Evolutionary conservation across 2,888 invertebrate genomes (phyloP).

Genomic region (Julus scanicus): DNA sequence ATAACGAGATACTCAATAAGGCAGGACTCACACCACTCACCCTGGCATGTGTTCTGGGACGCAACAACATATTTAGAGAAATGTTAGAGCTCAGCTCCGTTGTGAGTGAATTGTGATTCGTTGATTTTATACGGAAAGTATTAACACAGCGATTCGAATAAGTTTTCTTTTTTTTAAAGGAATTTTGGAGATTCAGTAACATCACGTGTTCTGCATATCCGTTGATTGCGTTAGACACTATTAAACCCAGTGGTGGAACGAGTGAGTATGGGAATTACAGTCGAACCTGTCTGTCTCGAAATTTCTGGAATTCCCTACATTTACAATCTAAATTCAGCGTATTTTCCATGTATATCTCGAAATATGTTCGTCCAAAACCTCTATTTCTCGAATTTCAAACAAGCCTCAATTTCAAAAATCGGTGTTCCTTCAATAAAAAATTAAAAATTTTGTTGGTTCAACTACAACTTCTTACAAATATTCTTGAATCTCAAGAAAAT

Average conservation of each 20-base stretch:
- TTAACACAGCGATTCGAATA: not conserved
- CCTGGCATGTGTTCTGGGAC: constrained; percentile 93
- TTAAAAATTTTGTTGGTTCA: too few species aligned
- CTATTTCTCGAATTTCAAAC: too few species aligned
- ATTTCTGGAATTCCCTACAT: too few species aligned
- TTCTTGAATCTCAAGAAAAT: too few species aligned
- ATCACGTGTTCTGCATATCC: constrained; percentile 99
- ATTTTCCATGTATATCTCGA: too few species aligned
- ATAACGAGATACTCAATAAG: constrained; percentile 88
- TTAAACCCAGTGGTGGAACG: constrained; percentile 92
- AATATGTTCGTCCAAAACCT: too few species aligned
- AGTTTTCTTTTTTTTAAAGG: constrained; percentile 68
- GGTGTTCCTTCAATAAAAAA: too few species aligned
- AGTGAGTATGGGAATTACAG: constrained; percentile 71
- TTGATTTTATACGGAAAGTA: not conserved
- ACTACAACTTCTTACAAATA: too few species aligned
- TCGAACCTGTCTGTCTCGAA: not conserved
- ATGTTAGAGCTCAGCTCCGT: constrained; percentile 88
- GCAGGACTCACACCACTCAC: constrained; percentile 95
- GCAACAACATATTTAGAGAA: constrained; percentile 96
- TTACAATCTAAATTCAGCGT: too few species aligned
- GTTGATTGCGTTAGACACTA: constrained; percentile 93
- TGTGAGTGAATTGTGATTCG: constrained; percentile 60
- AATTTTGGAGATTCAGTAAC: constrained; percentile 99
- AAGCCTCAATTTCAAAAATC: too few species aligned